These are phyloP conservation scores for Litocranius walleri DNA, from an alignment of 2,113 vertebrate species.

Conservation along the genomic window DNA sequence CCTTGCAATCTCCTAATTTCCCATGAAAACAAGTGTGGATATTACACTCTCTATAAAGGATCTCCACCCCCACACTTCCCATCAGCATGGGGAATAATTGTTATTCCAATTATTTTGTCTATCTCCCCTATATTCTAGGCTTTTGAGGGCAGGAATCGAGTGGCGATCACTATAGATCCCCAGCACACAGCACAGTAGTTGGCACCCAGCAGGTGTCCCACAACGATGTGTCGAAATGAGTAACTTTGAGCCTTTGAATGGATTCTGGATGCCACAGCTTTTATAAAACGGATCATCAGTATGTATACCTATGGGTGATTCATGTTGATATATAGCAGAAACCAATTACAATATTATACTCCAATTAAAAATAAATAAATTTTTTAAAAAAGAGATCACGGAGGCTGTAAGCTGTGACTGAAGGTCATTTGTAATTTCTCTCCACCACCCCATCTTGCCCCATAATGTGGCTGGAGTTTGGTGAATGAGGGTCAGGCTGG, in stretches of 20 bases:
- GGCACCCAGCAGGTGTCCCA: background rate
- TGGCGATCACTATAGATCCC: background rate
- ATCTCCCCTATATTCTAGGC: background rate
- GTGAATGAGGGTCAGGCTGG: background rate
- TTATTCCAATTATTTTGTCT: background rate
- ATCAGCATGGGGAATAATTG: background rate
- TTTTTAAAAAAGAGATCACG: background rate
- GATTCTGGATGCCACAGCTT: background rate
- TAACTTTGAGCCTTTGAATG: background rate
- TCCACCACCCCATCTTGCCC: background rate
- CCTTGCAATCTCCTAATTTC: background rate
- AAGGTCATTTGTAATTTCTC: background rate
- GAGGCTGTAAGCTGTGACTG: background rate
- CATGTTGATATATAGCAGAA: background rate
- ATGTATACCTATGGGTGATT: background rate
- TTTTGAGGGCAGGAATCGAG: background rate
- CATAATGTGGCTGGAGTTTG: background rate
- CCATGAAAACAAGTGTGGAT: background rate
- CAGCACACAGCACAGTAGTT: background rate
- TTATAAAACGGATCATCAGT: background rate
- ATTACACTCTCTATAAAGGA: background rate
- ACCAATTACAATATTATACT: background rate
- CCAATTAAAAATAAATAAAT: background rate
- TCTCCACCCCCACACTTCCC: background rate
- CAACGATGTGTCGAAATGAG: background rate